Evolutionary conservation across 2,888 invertebrate species (phyloP).

Genomic region (Atherix ibis): DNA sequence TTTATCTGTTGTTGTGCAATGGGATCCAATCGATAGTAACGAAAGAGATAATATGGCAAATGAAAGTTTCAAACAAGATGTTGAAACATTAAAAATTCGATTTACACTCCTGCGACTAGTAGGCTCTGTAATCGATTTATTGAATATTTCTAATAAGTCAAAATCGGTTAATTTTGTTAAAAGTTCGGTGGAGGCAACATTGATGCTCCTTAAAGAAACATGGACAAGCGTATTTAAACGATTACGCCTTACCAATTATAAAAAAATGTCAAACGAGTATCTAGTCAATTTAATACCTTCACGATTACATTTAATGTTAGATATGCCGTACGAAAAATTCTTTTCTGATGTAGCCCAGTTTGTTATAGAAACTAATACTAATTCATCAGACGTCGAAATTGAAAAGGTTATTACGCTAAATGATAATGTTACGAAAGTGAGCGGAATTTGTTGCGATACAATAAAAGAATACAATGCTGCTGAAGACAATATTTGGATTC

Average conservation of each 20-base stretch:
- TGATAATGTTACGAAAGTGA: conserved; percentile 21
- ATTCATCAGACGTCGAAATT: conserved; percentile 15
- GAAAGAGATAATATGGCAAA: conserved; percentile 17
- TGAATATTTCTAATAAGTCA: conserved; percentile 16
- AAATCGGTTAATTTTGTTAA: conserved; percentile 6
- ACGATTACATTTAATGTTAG: conserved; percentile 25
- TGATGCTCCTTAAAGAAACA: conserved; percentile 22
- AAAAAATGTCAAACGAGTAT: conserved; percentile 25
- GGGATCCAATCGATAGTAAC: conserved; percentile 42
- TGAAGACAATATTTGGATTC: conserved; percentile 33
- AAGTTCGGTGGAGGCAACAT: conserved; percentile 14
- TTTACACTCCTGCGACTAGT: conserved; percentile 26
- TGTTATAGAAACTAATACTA: conserved; percentile 26
- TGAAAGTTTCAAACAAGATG: conserved; percentile 29
- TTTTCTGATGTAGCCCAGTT: conserved; percentile 27
- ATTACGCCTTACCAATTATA: conserved; percentile 23
- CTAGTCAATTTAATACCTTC: conserved; percentile 33
- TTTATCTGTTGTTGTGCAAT: conserved; percentile 49
- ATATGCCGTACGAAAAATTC: conserved; percentile 29
- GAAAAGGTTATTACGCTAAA: conserved; percentile 22
- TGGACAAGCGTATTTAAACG: conserved; percentile 27
- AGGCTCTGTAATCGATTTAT: conserved; percentile 26
- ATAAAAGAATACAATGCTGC: conserved; percentile 30
- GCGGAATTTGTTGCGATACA: conserved; percentile 22
- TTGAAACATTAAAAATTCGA: conserved; percentile 26